Conservation (phyloP, 1,140 invertebrate species). For the Papilio glaucus region DNA sequence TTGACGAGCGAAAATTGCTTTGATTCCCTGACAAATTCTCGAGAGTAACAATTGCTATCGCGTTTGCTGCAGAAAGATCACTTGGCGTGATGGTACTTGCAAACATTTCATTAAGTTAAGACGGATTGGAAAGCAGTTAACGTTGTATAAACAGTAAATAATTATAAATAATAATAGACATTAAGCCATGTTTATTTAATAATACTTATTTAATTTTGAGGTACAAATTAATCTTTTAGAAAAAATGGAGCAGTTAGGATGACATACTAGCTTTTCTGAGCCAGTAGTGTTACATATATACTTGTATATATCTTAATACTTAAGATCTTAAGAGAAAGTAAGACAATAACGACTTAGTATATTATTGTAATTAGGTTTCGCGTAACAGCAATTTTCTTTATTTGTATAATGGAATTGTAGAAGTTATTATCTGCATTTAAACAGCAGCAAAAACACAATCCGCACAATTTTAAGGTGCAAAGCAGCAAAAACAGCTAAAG, state of each 20-base stretch:
- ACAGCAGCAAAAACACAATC: background rate
- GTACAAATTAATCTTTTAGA: too few relatives aligned
- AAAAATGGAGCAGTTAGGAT: too few relatives aligned
- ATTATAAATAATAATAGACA: background rate
- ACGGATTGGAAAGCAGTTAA: background rate
- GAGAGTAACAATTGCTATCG: constrained; percentile 49
- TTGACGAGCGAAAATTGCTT: constrained; percentile 64
- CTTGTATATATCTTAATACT: too few relatives aligned
- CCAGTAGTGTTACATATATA: too few relatives aligned
- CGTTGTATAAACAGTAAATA: background rate
- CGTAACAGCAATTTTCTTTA: background rate
- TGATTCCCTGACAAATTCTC: constrained; percentile 60
- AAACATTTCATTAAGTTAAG: constrained; percentile 11
- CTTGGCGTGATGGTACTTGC: background rate
- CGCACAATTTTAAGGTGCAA: constrained; percentile 5
- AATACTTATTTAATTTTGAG: too few relatives aligned
- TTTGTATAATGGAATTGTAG: background rate
- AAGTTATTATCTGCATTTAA: constrained; percentile 6
- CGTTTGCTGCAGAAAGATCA: constrained; percentile 41
- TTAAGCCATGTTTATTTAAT: too few relatives aligned
- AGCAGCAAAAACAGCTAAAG: constrained; percentile 35
- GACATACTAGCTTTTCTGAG: too few relatives aligned
- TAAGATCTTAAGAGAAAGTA: too few relatives aligned
- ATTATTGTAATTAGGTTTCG: background rate
- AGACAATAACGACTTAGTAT: background rate